A percentile compares a stretch with the other conserved stretches of the same genome.
Evolutionary conservation across 2,797 vertebrate species (phyloP).

Genomic region (Huso huso): DNA sequence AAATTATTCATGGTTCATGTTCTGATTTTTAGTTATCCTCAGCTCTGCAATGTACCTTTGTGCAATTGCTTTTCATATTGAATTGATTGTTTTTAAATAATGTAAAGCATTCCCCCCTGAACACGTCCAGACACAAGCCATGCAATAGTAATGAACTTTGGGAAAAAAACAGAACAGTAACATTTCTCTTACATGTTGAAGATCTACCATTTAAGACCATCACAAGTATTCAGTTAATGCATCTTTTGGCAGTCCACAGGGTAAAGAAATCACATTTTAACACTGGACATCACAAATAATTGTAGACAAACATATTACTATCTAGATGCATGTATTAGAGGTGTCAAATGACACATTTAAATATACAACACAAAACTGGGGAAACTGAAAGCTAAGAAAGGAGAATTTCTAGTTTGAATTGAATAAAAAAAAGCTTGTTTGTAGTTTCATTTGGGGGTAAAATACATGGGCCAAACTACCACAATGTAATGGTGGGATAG

Average conservation of each 20-base stretch:
- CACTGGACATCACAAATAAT: neutral
- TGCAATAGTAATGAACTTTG: slow-evolving; percentile 65
- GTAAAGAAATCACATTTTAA: slow-evolving; percentile 52
- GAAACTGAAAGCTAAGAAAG: no score
- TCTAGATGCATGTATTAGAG: slow-evolving; percentile 3
- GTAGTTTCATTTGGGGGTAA: no score
- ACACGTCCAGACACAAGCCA: slow-evolving; percentile 50
- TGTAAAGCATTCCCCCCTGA: slow-evolving; percentile 51
- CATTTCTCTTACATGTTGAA: slow-evolving; percentile 62
- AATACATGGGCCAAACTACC: no score
- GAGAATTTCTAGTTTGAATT: no score
- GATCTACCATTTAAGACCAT: slow-evolving; percentile 32
- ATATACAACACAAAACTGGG: no score
- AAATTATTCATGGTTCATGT: slow-evolving; percentile 46
- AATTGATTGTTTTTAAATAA: slow-evolving; percentile 55
- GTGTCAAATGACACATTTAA: no score
- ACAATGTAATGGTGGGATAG: no score
- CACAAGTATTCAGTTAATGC: slow-evolving; percentile 47
- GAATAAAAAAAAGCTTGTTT: no score
- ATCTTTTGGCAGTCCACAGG: slow-evolving; percentile 43
- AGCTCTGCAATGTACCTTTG: slow-evolving; percentile 41
- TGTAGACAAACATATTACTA: neutral
- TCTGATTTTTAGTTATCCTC: slow-evolving; percentile 41
- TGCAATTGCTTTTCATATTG: slow-evolving; percentile 48
- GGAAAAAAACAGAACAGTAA: slow-evolving; percentile 52